Evolutionary conservation across 1,140 invertebrate species (phyloP).

Genomic region (Tenebrio molitor): DNA sequence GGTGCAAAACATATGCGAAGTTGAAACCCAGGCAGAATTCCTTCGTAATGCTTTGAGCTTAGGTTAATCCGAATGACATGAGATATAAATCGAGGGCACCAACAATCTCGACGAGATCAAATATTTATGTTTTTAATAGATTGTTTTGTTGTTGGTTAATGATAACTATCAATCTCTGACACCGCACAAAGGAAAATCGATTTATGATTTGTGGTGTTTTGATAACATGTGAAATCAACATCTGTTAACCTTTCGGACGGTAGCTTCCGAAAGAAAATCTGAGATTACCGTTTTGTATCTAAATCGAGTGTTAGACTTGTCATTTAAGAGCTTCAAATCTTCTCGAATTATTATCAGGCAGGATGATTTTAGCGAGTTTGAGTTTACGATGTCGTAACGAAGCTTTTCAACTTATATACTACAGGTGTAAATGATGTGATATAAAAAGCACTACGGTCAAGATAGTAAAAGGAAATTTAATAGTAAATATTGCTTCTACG

Average conservation of each 20-base stretch:
- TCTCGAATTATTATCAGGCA: slow-evolving; percentile 6
- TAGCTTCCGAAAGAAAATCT: slow-evolving; percentile 13
- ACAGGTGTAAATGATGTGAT: slow-evolving; percentile 26
- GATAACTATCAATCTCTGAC: slow-evolving; percentile 20
- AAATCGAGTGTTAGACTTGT: not conserved
- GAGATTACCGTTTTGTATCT: not conserved
- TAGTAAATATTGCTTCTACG: slow-evolving; percentile 39
- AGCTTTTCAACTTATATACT: slow-evolving; percentile 22
- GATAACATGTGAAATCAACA: slow-evolving; percentile 35
- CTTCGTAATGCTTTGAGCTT: slow-evolving; percentile 36
- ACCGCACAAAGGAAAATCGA: slow-evolving; percentile 25
- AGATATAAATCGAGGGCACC: slow-evolving; percentile 13
- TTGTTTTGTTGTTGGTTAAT: slow-evolving; percentile 25
- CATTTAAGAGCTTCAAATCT: not conserved
- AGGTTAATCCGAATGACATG: slow-evolving; percentile 31
- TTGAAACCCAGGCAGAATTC: slow-evolving; percentile 16
- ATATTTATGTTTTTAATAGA: slow-evolving; percentile 29
- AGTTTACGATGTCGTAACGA: slow-evolving; percentile 13
- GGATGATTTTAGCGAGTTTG: slow-evolving; percentile 9
- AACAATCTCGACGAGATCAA: slow-evolving; percentile 4
- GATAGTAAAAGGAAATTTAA: slow-evolving; percentile 31
- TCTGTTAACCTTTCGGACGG: slow-evolving; percentile 6
- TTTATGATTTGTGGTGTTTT: slow-evolving; percentile 39
- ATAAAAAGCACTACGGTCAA: slow-evolving; percentile 34
- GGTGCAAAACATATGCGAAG: slow-evolving; percentile 29